phyloP scores from a whole-genome alignment of 37 sponge, comb jelly and placozoan genomes.

The Axinella damicornis region DNA sequence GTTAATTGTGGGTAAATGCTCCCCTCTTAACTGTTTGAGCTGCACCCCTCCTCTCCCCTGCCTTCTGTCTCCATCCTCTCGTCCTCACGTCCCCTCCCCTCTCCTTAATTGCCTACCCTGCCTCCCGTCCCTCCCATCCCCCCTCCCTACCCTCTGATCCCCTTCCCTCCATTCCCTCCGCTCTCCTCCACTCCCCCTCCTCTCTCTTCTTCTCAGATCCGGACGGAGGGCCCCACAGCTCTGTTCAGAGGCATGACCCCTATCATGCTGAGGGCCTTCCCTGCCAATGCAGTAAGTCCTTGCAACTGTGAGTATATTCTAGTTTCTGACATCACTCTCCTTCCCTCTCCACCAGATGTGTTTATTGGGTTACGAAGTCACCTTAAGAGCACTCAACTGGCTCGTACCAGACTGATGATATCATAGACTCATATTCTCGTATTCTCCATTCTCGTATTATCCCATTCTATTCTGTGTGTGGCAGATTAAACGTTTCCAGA shows the following conservation, averaged over 20 bases:
- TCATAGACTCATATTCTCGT: too few species aligned
- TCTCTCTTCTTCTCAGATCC: slow-evolving; percentile 42
- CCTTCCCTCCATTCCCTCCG: neutral
- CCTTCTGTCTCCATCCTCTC: too few species aligned
- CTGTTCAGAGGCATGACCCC: slow-evolving; percentile 85
- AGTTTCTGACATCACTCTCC: too few species aligned
- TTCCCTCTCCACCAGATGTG: slow-evolving; percentile 30
- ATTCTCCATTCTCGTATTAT: too few species aligned
- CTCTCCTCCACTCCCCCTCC: neutral
- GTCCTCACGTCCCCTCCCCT: too few species aligned
- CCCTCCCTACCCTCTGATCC: neutral
- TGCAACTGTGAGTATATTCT: neutral
- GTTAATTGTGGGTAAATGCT: too few species aligned
- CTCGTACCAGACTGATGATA: slow-evolving; percentile 51
- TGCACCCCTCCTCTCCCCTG: too few species aligned
- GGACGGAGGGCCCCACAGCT: slow-evolving; percentile 70
- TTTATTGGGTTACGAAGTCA: slow-evolving; percentile 76
- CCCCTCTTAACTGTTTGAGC: too few species aligned
- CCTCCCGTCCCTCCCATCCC: neutral
- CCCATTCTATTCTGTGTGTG: too few species aligned
- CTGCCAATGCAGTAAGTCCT: slow-evolving; percentile 91
- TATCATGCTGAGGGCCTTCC: slow-evolving; percentile 90
- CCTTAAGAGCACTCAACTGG: slow-evolving; percentile 58
- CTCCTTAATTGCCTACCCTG: too few species aligned
- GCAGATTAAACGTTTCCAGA: too few species aligned